Conservation (phyloP, 2,888 invertebrate species). For the Hirtodrosophila confusa region DNA sequence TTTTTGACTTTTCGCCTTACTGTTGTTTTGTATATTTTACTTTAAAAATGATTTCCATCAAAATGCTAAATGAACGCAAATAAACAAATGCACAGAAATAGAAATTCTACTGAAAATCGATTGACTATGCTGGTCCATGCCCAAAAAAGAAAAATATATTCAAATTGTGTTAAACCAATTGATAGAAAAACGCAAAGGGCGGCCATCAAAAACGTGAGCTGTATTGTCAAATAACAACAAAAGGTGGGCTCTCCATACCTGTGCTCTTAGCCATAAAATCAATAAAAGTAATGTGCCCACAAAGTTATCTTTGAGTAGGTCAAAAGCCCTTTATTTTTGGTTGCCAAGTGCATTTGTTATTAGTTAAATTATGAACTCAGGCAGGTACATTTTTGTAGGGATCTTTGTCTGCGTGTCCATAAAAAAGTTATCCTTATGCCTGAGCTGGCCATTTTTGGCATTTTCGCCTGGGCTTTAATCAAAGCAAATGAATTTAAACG, state of each 20-base stretch:
- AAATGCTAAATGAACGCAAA: constrained; percentile 62
- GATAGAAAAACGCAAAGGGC: constrained; percentile 47
- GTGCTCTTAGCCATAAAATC: constrained; percentile 41
- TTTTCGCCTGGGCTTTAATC: constrained; percentile 65
- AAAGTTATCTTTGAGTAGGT: constrained; percentile 46
- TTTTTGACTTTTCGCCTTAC: constrained; percentile 38
- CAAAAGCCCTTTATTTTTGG: constrained; percentile 21
- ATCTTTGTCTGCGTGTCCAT: constrained; percentile 2
- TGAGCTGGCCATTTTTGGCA: constrained; percentile 45
- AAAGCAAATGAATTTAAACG: constrained; percentile 79
- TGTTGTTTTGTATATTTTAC: constrained; percentile 44
- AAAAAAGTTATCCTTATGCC: constrained; percentile 48
- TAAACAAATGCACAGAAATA: constrained; percentile 70
- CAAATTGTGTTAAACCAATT: constrained; percentile 48
- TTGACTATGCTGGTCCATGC: constrained; percentile 16
- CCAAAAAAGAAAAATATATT: background rate
- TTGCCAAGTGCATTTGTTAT: constrained; percentile 37
- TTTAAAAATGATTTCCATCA: constrained; percentile 64
- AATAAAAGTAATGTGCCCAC: constrained; percentile 56
- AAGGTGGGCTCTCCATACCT: constrained; percentile 7
- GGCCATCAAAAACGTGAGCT: constrained; percentile 57
- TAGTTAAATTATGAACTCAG: constrained; percentile 66
- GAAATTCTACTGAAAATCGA: constrained; percentile 64
- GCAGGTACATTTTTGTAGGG: background rate
- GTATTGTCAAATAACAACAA: constrained; percentile 49